phyloP scores from a whole-genome alignment of 1,140 invertebrate genomes.

The Cydia fagiglandana region DNA sequence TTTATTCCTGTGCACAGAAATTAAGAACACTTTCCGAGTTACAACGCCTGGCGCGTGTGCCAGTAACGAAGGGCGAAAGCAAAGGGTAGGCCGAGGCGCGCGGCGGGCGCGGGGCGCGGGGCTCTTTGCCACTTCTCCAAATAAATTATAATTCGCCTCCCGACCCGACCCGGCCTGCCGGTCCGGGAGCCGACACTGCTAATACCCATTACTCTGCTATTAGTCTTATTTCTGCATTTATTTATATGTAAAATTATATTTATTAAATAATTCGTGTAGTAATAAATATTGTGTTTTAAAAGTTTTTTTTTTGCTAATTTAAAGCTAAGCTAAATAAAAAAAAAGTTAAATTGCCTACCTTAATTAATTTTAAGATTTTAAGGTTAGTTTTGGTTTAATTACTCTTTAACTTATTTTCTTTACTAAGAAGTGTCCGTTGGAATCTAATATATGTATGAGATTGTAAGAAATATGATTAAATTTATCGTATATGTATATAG shows the following conservation, averaged over 20 bases:
- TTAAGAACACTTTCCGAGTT: conserved; percentile 50
- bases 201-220: conserved; percentile 49
- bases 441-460: too few relatives aligned
- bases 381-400: too few relatives aligned
- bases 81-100: conserved; percentile 74
- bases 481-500: too few relatives aligned
- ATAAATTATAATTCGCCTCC: conserved; percentile 77
- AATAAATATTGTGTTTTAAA: neutral
- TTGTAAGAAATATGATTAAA: too few relatives aligned
- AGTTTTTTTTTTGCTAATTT: too few relatives aligned
- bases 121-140: conserved; percentile 77
- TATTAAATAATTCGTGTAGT: neutral
- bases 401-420: too few relatives aligned
- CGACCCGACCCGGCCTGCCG: conserved; percentile 57
- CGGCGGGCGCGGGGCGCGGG: conserved; percentile 45
- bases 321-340: too few relatives aligned
- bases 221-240: conserved; percentile 43
- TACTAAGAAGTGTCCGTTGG: too few relatives aligned
- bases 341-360: too few relatives aligned
- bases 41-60: conserved; percentile 54
- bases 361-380: too few relatives aligned
- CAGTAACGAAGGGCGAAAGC: conserved; percentile 78
- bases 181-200: conserved; percentile 54
- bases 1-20: neutral
- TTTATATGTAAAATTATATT: neutral